These are phyloP conservation scores for Sebastolobus altivelis DNA, from an alignment of 2,797 vertebrate species.

Conservation along the genomic window DNA sequence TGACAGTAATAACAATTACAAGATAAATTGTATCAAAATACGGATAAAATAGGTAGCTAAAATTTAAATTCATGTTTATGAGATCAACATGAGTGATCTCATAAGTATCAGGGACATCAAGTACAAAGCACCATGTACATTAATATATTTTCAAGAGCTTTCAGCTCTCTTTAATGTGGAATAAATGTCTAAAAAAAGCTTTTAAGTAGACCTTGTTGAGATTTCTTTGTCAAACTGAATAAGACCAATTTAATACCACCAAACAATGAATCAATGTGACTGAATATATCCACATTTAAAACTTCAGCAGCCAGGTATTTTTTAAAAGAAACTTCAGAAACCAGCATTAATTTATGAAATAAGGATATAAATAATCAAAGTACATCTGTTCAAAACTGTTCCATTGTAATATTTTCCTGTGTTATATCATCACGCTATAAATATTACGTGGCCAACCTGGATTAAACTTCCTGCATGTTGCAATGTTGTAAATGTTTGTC, in stretches of 20 bases:
- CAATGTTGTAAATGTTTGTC: conserved; percentile 12
- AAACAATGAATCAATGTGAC: not conserved
- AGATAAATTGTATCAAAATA: too few relatives aligned
- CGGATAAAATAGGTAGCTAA: too few relatives aligned
- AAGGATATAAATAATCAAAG: not conserved
- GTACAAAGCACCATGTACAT: not conserved
- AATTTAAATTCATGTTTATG: too few relatives aligned
- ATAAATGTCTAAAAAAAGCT: not conserved
- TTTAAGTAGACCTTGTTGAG: not conserved
- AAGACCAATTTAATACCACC: not conserved
- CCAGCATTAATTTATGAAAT: not conserved
- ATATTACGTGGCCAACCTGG: not conserved
- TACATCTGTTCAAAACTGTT: not conserved
- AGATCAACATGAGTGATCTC: too few relatives aligned
- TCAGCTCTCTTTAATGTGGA: not conserved
- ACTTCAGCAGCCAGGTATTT: not conserved
- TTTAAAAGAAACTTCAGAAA: not conserved
- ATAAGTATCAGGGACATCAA: too few relatives aligned
- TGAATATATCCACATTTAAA: not conserved
- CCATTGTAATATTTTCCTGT: not conserved
- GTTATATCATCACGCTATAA: not conserved
- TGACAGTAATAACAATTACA: too few relatives aligned
- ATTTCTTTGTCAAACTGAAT: conserved; percentile 8
- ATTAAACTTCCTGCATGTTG: not conserved
- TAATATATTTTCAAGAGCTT: not conserved